Percentiles rank a stretch among this genome's conserved stretches.
Conservation (phyloP, 2,113 vertebrate genomes). For the Rhinopomastus cyanomelas region DNA sequence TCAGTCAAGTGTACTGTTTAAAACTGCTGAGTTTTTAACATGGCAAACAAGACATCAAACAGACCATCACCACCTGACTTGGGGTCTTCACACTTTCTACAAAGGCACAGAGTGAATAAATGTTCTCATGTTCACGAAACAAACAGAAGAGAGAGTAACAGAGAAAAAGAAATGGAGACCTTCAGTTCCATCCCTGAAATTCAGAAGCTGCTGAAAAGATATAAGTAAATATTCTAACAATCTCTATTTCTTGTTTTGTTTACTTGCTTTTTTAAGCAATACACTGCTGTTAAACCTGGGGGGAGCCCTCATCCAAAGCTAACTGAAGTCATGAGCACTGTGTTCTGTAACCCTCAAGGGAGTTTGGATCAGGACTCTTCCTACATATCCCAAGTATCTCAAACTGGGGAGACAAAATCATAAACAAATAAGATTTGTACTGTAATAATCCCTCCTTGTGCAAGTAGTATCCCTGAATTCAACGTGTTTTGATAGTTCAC, state of each 20-base stretch:
- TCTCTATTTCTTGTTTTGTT: not conserved
- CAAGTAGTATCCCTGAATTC: not conserved
- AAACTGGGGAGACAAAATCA: not conserved
- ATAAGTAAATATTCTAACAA: accelerated
- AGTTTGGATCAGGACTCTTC: not conserved
- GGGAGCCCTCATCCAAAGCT: not conserved
- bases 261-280: not conserved
- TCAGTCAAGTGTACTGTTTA: not conserved
- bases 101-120: not conserved
- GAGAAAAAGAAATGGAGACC: not conserved
- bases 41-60: not conserved
- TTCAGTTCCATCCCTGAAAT: not conserved
- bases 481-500: not conserved
- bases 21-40: not conserved
- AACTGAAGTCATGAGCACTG: not conserved
- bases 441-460: not conserved
- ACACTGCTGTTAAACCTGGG: not conserved
- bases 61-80: not conserved
- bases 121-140: not conserved
- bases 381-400: not conserved
- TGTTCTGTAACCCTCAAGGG: not conserved
- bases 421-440: not conserved
- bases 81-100: not conserved
- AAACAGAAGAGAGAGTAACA: not conserved
- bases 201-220: not conserved